Conservation (phyloP, 2,888 invertebrate species). For the Lamellibrachia satsuma region DNA sequence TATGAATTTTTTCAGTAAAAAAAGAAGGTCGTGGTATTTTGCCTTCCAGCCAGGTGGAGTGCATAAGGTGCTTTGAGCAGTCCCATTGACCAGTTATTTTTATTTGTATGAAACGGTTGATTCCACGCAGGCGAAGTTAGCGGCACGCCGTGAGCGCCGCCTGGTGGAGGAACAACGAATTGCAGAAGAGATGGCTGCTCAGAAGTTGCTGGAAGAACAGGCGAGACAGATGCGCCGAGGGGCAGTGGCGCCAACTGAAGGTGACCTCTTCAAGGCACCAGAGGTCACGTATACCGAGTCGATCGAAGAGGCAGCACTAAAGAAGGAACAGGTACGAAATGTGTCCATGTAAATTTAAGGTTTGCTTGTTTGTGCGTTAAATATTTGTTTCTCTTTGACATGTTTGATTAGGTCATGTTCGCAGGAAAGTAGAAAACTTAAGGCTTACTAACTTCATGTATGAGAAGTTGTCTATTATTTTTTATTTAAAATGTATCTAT, state of each 20-base stretch:
- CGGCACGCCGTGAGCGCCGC: slow-evolving; percentile 49
- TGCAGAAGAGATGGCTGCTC: slow-evolving; percentile 55
- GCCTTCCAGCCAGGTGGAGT: too few species aligned
- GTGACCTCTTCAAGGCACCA: slow-evolving; percentile 50
- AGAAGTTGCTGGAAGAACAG: slow-evolving; percentile 56
- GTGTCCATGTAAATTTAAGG: too few species aligned
- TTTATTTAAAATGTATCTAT: neutral
- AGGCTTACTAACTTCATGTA: too few species aligned
- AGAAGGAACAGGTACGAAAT: slow-evolving; percentile 49
- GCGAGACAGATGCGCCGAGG: slow-evolving; percentile 52
- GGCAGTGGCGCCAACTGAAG: slow-evolving; percentile 28
- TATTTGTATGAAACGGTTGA: neutral
- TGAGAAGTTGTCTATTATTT: too few species aligned
- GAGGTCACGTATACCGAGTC: slow-evolving; percentile 46
- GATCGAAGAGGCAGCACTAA: slow-evolving; percentile 55
- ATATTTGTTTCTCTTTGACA: too few species aligned
- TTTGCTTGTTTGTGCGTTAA: too few species aligned
- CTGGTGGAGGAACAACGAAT: slow-evolving; percentile 49
- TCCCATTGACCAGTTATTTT: neutral
- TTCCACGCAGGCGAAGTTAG: slow-evolving; percentile 52
- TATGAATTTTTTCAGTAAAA: too few species aligned
- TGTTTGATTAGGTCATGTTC: too few species aligned
- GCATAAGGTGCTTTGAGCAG: neutral
- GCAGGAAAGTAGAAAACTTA: too few species aligned
- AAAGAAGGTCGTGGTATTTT: too few species aligned